Evolutionary conservation across 2,113 vertebrate genomes (phyloP).

Genomic region (Theropithecus gelada): DNA sequence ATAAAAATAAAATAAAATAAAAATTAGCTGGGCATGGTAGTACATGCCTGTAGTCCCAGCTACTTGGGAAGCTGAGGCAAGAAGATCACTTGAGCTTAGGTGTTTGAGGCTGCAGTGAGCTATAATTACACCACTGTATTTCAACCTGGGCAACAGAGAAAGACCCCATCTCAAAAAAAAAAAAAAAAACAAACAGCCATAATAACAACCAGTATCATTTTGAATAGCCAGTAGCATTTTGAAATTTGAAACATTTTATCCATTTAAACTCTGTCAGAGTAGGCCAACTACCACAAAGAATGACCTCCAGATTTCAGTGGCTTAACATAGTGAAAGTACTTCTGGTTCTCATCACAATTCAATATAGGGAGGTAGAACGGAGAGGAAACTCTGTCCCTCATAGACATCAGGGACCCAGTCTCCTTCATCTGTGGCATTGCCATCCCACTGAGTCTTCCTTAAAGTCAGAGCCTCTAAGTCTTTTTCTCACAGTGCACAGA

Average conservation of each 20-base stretch:
- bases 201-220: conserved; percentile 39
- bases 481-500: not conserved
- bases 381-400: not conserved
- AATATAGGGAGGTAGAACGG: not conserved
- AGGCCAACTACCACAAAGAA: conserved; percentile 25
- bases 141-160: too few relatives aligned
- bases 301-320: conserved; percentile 27
- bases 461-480: not conserved
- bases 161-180: not conserved
- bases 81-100: too few relatives aligned
- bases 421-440: not conserved
- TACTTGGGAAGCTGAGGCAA: too few relatives aligned
- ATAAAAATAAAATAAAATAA: too few relatives aligned
- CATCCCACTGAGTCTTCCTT: not conserved
- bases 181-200: not conserved
- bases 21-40: too few relatives aligned
- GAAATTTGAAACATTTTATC: conserved; percentile 59
- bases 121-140: too few relatives aligned
- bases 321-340: conserved; percentile 47
- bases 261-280: conserved; percentile 53
- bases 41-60: too few relatives aligned
- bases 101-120: too few relatives aligned
- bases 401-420: not conserved
- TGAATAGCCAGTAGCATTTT: not conserved
- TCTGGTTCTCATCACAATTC: conserved; percentile 30